Evolutionary conservation across 2,888 invertebrate genomes (phyloP).

Genomic region (Athalia rosae): DNA sequence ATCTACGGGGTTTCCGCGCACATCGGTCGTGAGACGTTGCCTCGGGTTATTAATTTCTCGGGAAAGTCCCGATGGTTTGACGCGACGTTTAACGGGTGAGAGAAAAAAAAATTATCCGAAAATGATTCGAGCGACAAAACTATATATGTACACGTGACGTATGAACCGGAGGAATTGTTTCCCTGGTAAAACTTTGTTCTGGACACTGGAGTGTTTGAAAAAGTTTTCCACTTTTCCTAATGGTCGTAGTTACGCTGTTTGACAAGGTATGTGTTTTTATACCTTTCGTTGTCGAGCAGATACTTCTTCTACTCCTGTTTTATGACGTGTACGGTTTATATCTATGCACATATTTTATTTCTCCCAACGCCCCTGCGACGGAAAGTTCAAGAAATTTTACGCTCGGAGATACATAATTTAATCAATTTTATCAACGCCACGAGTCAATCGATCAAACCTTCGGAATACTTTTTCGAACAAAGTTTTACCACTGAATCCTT

Average conservation of each 20-base stretch:
- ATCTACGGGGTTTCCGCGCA: too few relatives aligned
- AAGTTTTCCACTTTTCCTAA: conserved; percentile 32
- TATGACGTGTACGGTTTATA: not conserved
- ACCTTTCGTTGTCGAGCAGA: not conserved
- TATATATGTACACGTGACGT: too few relatives aligned
- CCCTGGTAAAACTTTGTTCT: not conserved
- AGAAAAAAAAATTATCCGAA: too few relatives aligned
- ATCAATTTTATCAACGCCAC: not conserved
- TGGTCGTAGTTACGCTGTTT: conserved; percentile 24
- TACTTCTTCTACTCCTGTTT: not conserved
- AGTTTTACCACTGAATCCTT: not conserved
- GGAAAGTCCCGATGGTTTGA: too few relatives aligned
- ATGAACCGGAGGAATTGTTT: not conserved
- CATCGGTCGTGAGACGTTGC: too few relatives aligned
- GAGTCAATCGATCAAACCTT: not conserved
- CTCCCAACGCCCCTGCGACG: not conserved
- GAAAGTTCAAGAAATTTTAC: not conserved
- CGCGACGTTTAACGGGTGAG: too few relatives aligned
- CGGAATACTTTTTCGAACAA: not conserved
- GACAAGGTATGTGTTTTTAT: conserved; percentile 29
- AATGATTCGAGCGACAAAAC: too few relatives aligned
- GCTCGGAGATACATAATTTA: not conserved
- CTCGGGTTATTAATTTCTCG: too few relatives aligned
- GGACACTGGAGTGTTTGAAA: not conserved
- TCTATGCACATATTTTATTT: not conserved